These are phyloP conservation scores for Cyprinella venusta DNA, from an alignment of 2,797 vertebrate genomes.

Conservation along the genomic window DNA sequence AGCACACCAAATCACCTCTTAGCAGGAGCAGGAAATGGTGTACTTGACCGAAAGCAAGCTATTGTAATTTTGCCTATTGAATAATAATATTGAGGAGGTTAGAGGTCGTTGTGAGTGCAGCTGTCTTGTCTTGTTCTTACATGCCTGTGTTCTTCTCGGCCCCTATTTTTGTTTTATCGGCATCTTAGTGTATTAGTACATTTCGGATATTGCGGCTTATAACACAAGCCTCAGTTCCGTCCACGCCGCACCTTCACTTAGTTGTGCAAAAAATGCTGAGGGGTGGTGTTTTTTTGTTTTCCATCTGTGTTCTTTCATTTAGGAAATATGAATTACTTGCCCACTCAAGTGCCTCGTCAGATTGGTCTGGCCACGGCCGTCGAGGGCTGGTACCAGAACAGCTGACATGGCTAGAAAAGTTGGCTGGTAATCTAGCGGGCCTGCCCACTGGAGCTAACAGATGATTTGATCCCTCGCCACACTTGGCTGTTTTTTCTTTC, in stretches of 20 bases:
- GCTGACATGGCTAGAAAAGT: constrained; percentile 68
- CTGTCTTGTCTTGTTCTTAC: constrained; percentile 26
- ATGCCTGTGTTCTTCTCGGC: neutral
- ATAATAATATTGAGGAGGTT: constrained; percentile 38
- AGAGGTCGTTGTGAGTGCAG: neutral
- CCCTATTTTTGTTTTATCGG: constrained; percentile 33
- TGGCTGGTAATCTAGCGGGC: constrained; percentile 64
- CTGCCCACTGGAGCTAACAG: constrained; percentile 60
- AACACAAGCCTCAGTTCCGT: constrained; percentile 21
- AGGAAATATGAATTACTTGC: constrained; percentile 66
- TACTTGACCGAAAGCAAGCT: constrained; percentile 62
- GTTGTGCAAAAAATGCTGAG: constrained; percentile 55
- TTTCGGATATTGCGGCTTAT: constrained; percentile 1
- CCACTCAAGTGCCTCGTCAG: constrained; percentile 63
- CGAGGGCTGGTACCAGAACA: constrained; percentile 55
- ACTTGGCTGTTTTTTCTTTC: constrained; percentile 46
- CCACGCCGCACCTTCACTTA: constrained; percentile 12
- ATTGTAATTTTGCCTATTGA: constrained; percentile 39
- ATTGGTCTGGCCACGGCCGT: constrained; percentile 48
- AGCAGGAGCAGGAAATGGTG: constrained; percentile 59
- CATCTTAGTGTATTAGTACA: neutral
- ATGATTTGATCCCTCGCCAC: constrained; percentile 64
- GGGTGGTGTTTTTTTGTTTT: constrained; percentile 52
- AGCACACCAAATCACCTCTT: constrained; percentile 57
- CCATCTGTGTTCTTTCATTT: constrained; percentile 57